Conservation (phyloP, 2,797 vertebrate genomes). For the Loris lydekkerianus region DNA sequence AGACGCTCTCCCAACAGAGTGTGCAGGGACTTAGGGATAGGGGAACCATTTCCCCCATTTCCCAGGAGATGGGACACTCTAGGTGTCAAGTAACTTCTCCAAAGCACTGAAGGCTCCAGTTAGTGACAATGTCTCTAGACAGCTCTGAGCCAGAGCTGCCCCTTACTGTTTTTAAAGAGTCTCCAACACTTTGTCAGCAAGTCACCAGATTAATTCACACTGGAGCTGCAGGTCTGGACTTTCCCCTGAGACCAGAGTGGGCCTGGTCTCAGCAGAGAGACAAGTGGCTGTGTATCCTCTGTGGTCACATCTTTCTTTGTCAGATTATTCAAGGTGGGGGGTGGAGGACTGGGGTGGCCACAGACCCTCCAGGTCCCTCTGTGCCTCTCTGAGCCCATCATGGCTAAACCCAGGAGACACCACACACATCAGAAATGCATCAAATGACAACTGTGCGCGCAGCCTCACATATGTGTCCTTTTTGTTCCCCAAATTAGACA, state of each 20-base stretch:
- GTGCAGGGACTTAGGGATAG: neutral
- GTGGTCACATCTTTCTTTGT: neutral
- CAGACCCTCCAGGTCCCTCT: neutral
- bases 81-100: neutral
- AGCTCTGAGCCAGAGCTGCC: neutral
- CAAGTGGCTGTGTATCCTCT: too few relatives aligned
- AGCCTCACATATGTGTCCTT: neutral
- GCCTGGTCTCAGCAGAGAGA: neutral
- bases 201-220: neutral
- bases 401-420: neutral
- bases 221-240: neutral
- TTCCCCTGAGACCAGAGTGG: too few relatives aligned
- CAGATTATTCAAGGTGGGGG: neutral
- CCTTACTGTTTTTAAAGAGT: neutral
- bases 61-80: neutral
- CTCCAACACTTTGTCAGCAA: neutral
- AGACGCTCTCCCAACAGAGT: neutral
- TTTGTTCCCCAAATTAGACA: slow-evolving; percentile 1
- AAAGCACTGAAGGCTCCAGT: neutral
- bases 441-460: neutral
- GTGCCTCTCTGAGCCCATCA: fast-evolving
- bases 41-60: neutral
- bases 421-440: neutral
- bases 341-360: neutral
- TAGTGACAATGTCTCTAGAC: neutral